Conservation (phyloP, 2,113 vertebrate genomes). For the Lepus timidus region DNA sequence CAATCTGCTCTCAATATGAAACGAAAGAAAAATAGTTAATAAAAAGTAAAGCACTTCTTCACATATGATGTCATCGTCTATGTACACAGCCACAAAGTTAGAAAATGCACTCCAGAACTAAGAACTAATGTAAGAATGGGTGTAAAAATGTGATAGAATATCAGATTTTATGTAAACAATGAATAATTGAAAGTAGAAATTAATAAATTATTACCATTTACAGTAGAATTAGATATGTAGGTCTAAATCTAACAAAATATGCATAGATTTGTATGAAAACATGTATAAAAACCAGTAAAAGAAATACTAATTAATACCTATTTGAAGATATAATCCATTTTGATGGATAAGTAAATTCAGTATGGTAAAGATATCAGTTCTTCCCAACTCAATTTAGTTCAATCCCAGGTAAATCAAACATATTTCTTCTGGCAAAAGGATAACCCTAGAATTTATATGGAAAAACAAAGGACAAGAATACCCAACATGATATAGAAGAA, state of each 20-base stretch:
- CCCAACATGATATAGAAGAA: neutral
- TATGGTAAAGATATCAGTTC: neutral
- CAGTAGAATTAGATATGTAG: neutral
- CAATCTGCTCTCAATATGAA: neutral
- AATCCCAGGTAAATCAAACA: neutral
- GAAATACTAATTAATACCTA: too few species aligned
- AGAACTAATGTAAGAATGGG: neutral
- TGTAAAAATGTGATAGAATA: neutral
- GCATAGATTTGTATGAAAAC: too few species aligned
- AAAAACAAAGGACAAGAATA: neutral
- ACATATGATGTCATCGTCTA: neutral
- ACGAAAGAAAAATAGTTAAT: neutral
- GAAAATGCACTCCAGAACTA: neutral
- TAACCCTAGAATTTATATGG: neutral
- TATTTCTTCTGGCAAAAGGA: too few species aligned
- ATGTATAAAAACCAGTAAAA: too few species aligned
- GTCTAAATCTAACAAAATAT: neutral
- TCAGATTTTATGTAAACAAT: neutral
- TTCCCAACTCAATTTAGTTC: neutral
- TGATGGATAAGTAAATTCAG: neutral
- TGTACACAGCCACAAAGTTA: neutral
- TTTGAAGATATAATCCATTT: neutral
- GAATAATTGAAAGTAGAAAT: neutral
- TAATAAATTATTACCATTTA: neutral
- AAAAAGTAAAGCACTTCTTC: too few species aligned